Base-by-base conservation (phyloP, 2,888 invertebrate species). In the Ceramica pisi region DNA sequence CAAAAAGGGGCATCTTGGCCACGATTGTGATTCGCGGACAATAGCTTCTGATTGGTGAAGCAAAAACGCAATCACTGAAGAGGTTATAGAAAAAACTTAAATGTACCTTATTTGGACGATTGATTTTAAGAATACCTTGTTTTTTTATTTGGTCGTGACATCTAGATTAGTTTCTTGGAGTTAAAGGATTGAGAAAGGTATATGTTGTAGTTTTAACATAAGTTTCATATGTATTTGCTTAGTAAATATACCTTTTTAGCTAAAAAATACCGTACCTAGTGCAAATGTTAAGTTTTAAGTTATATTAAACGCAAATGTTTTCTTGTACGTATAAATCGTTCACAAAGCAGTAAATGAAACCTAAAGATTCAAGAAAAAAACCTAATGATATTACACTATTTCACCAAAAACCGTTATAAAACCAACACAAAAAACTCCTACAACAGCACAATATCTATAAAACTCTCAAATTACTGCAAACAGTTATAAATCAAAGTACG, bases 391-490 rank as follows among this genome's bases (percentile, higher is more conserved):
- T 75, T 73, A 77, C 84, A 78, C 71, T 83, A 65, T 88, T 89
- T 88, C 81, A 81, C 67, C 71, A 74, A 80, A 88, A 93, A 91
- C 94, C 94, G 94, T 95, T 94, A 94, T 88, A 90, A 90, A 92
- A 92, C 89, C 88, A 89, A 79, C 85, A 87, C 81, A 84, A 88
- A 88, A 80, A 85, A 90, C 92, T 83, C 92, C 90, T 89, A 93
- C 92, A 91, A 92, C 88, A 84, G 89, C 71, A 88, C 84, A 90
- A 90, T 88, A 88, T 90, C 91, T 90, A 93, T 95, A 95, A 94
- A 94, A 94, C 83, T 95, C 94, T 96, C 94, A 95, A 95, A 96
- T 96, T 95, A 95, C 95, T 90, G 89, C 92, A 96, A 96, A 96
- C 96, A 96, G 93, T 92, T 91, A 95, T 95, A 95, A 95, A 95